phyloP scores from a whole-genome alignment of 2,113 vertebrate genomes.

The Loxodonta africana region DNA sequence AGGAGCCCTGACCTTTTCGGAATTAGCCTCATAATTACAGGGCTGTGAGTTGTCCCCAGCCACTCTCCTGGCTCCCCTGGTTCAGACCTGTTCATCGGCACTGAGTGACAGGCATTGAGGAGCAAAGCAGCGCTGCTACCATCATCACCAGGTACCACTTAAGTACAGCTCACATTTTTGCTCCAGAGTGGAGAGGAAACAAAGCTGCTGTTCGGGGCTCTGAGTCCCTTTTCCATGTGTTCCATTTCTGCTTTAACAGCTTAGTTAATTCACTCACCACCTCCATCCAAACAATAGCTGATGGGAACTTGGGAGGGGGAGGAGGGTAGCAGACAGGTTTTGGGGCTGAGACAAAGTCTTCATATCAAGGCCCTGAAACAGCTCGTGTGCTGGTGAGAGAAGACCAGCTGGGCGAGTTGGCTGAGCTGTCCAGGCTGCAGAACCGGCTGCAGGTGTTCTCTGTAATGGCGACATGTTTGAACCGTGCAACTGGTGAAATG shows the following conservation, averaged over 20 bases:
- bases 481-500: constrained; percentile 80
- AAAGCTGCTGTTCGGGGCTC: background rate
- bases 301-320: background rate
- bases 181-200: background rate
- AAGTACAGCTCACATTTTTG: constrained; percentile 23
- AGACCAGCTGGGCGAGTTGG: constrained; percentile 48
- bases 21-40: constrained; percentile 84
- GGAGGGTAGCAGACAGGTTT: background rate
- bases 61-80: constrained; percentile 57
- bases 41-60: constrained; percentile 73
- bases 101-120: constrained; percentile 66
- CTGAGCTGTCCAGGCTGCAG: constrained; percentile 67
- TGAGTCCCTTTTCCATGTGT: constrained; percentile 28
- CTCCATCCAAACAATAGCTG: constrained; percentile 62
- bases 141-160: constrained; percentile 75
- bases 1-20: constrained; percentile 83
- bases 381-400: constrained; percentile 2
- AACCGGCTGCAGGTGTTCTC: constrained; percentile 86
- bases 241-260: constrained; percentile 72
- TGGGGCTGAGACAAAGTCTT: constrained; percentile 67
- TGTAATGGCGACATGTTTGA: constrained; percentile 78
- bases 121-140: background rate
- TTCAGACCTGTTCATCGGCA: constrained; percentile 62
- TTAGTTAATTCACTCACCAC: constrained; percentile 83
- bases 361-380: constrained; percentile 38